phyloP scores from a whole-genome alignment of 2,113 vertebrate species.

The Tapirus terrestris region DNA sequence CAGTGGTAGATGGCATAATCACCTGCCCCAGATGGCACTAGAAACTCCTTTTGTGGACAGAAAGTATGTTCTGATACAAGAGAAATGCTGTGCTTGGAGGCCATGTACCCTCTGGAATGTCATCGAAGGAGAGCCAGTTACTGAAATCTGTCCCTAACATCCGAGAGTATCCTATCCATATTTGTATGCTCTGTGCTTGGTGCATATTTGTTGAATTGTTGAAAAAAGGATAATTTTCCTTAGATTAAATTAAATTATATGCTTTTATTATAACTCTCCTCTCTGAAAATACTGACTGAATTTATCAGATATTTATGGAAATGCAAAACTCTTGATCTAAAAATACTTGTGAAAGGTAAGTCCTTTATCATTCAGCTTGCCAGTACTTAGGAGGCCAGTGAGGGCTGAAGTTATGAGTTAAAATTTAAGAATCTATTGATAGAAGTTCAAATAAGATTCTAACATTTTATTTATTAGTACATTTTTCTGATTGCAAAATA shows the following conservation, averaged over 20 bases:
- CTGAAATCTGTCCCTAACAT: background rate
- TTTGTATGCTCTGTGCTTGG: background rate
- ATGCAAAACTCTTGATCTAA: background rate
- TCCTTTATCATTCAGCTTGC: background rate
- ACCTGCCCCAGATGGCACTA: background rate
- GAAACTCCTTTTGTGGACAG: background rate
- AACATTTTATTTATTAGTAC: background rate
- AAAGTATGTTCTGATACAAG: background rate
- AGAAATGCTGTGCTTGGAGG: background rate
- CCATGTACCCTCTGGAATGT: background rate
- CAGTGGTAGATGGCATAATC: background rate
- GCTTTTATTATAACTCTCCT: background rate
- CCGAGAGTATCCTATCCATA: background rate
- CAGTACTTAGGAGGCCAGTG: background rate
- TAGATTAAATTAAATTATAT: background rate
- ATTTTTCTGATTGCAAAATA: background rate
- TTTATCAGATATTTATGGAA: conserved; percentile 2
- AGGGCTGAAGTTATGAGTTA: background rate
- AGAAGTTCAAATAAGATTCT: background rate
- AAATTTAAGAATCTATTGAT: background rate
- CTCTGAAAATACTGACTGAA: background rate
- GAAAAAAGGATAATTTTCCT: background rate
- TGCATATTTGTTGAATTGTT: background rate
- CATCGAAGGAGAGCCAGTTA: background rate
- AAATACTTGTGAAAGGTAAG: background rate